Conservation (phyloP, 2,113 vertebrate species). For the Argyrosomus japonicus region DNA sequence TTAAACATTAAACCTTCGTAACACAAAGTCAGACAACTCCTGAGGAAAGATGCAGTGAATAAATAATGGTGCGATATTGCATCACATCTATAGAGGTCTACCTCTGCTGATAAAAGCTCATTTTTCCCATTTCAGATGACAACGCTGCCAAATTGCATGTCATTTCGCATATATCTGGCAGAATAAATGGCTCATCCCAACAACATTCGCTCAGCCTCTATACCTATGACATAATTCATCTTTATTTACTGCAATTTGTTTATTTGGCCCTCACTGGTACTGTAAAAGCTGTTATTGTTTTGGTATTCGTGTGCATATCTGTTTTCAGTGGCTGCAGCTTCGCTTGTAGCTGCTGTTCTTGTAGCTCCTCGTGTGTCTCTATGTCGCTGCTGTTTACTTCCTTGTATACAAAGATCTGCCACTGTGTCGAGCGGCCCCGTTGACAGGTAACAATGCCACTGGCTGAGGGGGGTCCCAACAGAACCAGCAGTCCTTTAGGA, state of each 20-base stretch:
- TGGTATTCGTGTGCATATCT: slow-evolving; percentile 40
- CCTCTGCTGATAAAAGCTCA: slow-evolving; percentile 61
- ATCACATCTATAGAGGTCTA: slow-evolving; percentile 52
- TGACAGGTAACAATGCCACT: slow-evolving; percentile 80
- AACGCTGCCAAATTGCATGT: slow-evolving; percentile 70
- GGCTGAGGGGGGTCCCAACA: slow-evolving; percentile 66
- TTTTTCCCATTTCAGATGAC: slow-evolving; percentile 71
- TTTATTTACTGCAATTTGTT: slow-evolving; percentile 68
- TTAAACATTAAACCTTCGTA: slow-evolving; percentile 42
- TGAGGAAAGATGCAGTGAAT: slow-evolving; percentile 54
- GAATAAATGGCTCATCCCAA: slow-evolving; percentile 61
- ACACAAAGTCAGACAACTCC: slow-evolving; percentile 53
- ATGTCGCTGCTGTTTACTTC: slow-evolving; percentile 73
- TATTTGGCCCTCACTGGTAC: slow-evolving; percentile 46
- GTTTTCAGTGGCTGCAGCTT: slow-evolving; percentile 32
- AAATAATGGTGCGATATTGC: slow-evolving; percentile 61
- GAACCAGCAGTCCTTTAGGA: slow-evolving; percentile 72
- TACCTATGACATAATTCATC: slow-evolving; percentile 67
- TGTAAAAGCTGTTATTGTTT: slow-evolving; percentile 58
- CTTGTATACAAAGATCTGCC: slow-evolving; percentile 75
- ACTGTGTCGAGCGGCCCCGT: slow-evolving; percentile 67
- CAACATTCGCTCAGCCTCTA: slow-evolving; percentile 35
- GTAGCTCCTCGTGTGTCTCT: slow-evolving; percentile 57
- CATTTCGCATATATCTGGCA: slow-evolving; percentile 66
- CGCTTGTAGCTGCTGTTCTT: slow-evolving; percentile 58